A percentile compares a stretch with the other conserved stretches of the same genome.
Conservation (phyloP, 2,113 vertebrate species). For the Atherinomorus stipes region DNA sequence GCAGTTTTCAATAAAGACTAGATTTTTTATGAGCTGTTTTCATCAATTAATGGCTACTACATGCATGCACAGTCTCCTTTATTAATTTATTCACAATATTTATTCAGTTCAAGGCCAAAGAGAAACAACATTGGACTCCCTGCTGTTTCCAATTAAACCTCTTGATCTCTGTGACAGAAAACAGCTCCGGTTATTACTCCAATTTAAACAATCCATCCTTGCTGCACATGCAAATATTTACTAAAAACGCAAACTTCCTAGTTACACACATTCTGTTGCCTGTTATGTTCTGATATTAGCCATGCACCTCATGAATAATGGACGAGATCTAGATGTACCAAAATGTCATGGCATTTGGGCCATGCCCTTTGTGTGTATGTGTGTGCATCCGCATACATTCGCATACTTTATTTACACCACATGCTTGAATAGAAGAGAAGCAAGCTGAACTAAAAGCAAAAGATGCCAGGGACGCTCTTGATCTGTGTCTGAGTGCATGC, state of each 20-base stretch:
- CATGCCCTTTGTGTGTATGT: constrained; percentile 30
- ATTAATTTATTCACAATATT: neutral
- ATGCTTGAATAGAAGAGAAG: neutral
- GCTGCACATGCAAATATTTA: constrained; percentile 40
- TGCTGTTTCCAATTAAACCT: constrained; percentile 21
- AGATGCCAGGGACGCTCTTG: neutral
- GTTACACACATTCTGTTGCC: constrained; percentile 42
- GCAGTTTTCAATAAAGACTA: neutral
- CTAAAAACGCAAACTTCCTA: constrained; percentile 22
- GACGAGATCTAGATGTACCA: constrained; percentile 59
- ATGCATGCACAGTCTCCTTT: neutral
- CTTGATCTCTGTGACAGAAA: constrained; percentile 1
- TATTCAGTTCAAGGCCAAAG: constrained; percentile 21
- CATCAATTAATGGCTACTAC: neutral
- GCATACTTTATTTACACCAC: constrained; percentile 17
- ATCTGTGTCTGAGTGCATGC: neutral
- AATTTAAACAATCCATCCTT: constrained; percentile 18
- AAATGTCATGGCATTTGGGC: constrained; percentile 83
- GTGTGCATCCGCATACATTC: neutral
- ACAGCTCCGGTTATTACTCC: neutral
- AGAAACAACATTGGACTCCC: neutral
- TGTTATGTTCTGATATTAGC: constrained; percentile 42
- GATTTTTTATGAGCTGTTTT: neutral
- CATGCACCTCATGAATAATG: constrained; percentile 78
- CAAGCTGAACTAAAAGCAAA: constrained; percentile 2